These are phyloP conservation scores for Pseudococcus viburni DNA, from an alignment of 2,888 invertebrate genomes.

Conservation along the genomic window DNA sequence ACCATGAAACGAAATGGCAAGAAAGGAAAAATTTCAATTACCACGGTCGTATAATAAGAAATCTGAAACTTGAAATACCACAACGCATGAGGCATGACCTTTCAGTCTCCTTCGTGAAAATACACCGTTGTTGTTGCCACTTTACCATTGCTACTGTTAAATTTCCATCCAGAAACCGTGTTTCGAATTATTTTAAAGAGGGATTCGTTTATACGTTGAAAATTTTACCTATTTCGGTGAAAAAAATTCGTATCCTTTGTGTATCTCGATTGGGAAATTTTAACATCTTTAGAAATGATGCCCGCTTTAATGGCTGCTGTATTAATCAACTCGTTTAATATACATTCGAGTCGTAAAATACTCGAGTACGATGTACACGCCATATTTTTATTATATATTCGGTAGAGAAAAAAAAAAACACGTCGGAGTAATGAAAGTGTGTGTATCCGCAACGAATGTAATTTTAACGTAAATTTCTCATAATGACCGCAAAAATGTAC, in stretches of 20 bases:
- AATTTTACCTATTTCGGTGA: not conserved
- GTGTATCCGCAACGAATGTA: not conserved
- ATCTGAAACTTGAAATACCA: slow-evolving; percentile 27
- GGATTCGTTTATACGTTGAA: not conserved
- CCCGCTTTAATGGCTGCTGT: not conserved
- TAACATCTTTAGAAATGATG: not conserved
- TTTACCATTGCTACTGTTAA: not conserved
- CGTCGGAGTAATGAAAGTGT: not conserved
- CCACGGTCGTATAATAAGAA: not conserved
- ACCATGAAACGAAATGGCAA: not conserved
- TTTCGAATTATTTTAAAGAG: not conserved
- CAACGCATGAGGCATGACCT: slow-evolving; percentile 12
- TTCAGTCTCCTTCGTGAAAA: slow-evolving; percentile 33
- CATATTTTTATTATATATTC: not conserved
- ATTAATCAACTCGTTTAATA: not conserved
- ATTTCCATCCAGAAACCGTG: not conserved
- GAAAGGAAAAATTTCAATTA: not conserved
- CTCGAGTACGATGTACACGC: not conserved
- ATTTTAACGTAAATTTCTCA: not conserved
- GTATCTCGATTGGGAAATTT: not conserved
- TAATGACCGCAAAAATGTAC: not conserved
- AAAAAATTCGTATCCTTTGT: not conserved
- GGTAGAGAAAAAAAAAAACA: not conserved
- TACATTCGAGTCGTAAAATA: not conserved
- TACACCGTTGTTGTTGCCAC: not conserved